These are phyloP conservation scores for Neopelma chrysocephalum DNA, from an alignment of 2,797 vertebrate species.

Conservation along the genomic window DNA sequence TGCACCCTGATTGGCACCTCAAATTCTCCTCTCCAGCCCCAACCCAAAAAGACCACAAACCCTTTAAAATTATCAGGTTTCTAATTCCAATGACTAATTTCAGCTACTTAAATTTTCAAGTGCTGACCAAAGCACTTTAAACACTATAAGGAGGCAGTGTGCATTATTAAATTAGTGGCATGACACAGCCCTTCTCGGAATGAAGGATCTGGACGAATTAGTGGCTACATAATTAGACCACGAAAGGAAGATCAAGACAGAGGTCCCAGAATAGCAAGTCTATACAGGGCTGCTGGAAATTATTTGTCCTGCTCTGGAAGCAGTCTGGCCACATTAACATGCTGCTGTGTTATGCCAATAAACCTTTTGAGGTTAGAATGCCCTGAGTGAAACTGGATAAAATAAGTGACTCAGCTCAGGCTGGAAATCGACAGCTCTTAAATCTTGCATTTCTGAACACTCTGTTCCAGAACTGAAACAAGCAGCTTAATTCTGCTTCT, in stretches of 20 bases:
- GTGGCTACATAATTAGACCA: conserved; percentile 12
- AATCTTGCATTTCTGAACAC: background rate
- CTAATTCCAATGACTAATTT: background rate
- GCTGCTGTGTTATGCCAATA: conserved; percentile 14
- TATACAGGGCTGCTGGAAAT: background rate
- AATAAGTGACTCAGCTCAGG: background rate
- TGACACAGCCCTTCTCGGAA: background rate
- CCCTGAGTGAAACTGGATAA: conserved; percentile 8
- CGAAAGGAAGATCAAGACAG: conserved; percentile 1
- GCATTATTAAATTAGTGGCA: background rate
- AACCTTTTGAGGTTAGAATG: conserved; percentile 8
- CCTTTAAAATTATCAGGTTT: background rate
- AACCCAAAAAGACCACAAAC: background rate
- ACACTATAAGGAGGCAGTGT: background rate
- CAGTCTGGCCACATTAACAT: background rate
- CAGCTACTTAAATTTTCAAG: background rate
- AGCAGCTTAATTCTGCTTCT: background rate
- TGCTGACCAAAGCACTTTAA: background rate
- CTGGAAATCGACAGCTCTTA: background rate
- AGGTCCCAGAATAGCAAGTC: conserved; percentile 29
- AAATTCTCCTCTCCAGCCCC: background rate
- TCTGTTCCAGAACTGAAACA: conserved; percentile 28
- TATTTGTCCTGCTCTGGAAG: conserved; percentile 15
- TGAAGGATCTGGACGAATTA: background rate
- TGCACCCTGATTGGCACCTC: background rate